phyloP scores from a whole-genome alignment of 2,888 invertebrate species.

The Caenorhabditis uteleia region DNA sequence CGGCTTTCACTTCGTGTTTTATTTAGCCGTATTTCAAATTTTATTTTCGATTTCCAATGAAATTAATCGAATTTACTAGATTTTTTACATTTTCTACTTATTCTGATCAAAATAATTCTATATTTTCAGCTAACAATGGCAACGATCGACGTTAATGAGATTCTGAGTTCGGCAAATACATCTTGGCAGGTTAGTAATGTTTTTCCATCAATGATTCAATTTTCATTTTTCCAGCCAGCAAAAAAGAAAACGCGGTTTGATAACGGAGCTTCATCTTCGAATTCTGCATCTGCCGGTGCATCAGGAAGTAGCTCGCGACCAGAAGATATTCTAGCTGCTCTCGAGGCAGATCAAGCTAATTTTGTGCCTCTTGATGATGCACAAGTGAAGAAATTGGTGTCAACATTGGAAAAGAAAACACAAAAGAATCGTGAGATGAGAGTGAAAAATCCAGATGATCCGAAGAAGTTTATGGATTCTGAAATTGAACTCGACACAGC shows the following conservation, averaged over 20 bases:
- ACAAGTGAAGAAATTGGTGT: constrained; percentile 55
- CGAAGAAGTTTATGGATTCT: constrained; percentile 86
- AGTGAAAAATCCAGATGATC: constrained; percentile 86
- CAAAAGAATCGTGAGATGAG: constrained; percentile 95
- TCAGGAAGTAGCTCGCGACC: constrained; percentile 18
- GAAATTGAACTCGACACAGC: constrained; percentile 90
- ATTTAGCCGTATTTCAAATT: too few species aligned
- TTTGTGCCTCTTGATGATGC: constrained; percentile 54
- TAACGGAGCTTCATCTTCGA: constrained; percentile 3
- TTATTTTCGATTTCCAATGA: too few species aligned
- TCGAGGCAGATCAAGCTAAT: constrained; percentile 52
- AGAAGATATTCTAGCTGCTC: constrained; percentile 58
- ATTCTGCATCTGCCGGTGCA: constrained; percentile 12
- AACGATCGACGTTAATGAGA: constrained; percentile 53
- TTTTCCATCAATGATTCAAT: constrained; percentile 2
- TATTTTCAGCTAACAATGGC: constrained; percentile 34
- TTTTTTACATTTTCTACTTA: too few species aligned
- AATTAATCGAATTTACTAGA: too few species aligned
- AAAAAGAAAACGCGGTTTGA: constrained; percentile 51
- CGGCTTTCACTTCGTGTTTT: too few species aligned
- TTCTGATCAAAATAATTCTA: too few species aligned
- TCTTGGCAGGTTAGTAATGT: constrained; percentile 10
- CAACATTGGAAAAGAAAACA: constrained; percentile 81
- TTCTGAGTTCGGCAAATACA: constrained; percentile 38
- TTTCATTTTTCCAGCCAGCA: constrained; percentile 41